Evolutionary conservation across 2,113 vertebrate genomes (phyloP).

Genomic region (Dromas ardeola): DNA sequence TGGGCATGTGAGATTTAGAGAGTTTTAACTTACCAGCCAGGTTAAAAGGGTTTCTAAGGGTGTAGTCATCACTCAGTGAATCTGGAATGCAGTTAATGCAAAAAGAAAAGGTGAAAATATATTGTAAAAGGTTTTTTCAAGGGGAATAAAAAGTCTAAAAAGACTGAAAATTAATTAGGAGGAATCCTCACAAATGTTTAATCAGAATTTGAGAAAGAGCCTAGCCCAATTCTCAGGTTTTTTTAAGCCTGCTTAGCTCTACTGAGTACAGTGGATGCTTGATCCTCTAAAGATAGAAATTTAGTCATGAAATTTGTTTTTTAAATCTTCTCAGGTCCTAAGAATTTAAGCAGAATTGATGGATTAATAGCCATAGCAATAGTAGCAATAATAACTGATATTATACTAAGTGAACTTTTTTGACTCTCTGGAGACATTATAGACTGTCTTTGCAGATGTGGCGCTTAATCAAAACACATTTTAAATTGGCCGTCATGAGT

Average conservation of each 20-base stretch:
- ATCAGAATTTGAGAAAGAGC: neutral
- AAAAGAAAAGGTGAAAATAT: constrained; percentile 62
- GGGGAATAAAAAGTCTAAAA: constrained; percentile 33
- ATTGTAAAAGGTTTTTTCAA: constrained; percentile 58
- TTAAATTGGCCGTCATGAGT: neutral
- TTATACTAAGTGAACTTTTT: neutral
- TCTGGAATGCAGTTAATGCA: constrained; percentile 35
- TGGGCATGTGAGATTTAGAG: constrained; percentile 70
- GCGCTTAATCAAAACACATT: neutral
- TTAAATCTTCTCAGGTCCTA: neutral
- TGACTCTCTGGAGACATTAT: neutral
- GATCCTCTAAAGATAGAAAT: neutral
- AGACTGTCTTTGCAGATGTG: neutral
- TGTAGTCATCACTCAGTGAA: constrained; percentile 22
- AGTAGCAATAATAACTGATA: neutral
- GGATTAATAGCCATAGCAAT: neutral
- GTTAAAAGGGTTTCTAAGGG: constrained; percentile 71
- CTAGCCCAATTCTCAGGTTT: neutral
- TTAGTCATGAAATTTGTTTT: neutral
- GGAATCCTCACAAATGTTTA: constrained; percentile 46
- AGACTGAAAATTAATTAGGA: constrained; percentile 54
- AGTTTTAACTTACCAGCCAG: constrained; percentile 68
- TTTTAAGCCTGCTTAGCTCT: neutral
- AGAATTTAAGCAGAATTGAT: neutral
- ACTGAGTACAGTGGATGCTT: neutral